A percentile compares a stretch with the other conserved stretches of the same genome.
These are phyloP conservation scores for Amphiprion clarkii DNA, from an alignment of 2,797 vertebrate genomes.

Conservation along the genomic window DNA sequence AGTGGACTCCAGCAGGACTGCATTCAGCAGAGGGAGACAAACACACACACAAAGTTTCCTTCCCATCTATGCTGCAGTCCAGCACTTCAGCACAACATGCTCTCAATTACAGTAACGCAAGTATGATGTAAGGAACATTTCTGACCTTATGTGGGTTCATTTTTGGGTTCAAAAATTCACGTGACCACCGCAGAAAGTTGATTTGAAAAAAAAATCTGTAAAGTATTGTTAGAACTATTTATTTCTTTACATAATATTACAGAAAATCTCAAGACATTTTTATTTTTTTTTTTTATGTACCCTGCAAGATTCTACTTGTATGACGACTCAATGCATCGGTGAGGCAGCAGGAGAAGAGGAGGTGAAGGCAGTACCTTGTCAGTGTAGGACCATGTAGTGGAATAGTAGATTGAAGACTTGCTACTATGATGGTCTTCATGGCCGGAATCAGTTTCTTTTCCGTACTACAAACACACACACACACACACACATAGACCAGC, in stretches of 20 bases:
- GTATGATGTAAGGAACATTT: not conserved
- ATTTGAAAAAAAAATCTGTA: too few species aligned
- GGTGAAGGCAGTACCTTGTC: conserved; percentile 42
- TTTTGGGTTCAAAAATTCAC: not conserved
- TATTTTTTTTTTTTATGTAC: too few species aligned
- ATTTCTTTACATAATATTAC: too few species aligned
- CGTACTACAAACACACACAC: conserved; percentile 53
- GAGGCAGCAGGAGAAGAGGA: not conserved
- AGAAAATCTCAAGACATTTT: too few species aligned
- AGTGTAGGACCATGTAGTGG: conserved; percentile 7
- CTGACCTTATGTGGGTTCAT: not conserved
- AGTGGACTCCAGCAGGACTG: not conserved
- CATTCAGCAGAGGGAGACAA: conserved; percentile 73
- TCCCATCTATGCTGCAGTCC: not conserved
- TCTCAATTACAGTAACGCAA: not conserved
- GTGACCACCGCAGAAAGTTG: too few species aligned
- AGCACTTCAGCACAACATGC: not conserved
- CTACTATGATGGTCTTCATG: conserved; percentile 16
- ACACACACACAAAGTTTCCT: conserved; percentile 14
- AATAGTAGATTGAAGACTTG: conserved; percentile 10
- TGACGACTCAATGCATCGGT: not conserved
- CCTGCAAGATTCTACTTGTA: not conserved
- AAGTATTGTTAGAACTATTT: too few species aligned
- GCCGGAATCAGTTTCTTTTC: conserved; percentile 13
- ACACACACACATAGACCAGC: conserved; percentile 17